Percentiles rank a stretch among this genome's conserved stretches.
Evolutionary conservation across 2,888 invertebrate species (phyloP).

Genomic region (Ichneumon xanthorius): DNA sequence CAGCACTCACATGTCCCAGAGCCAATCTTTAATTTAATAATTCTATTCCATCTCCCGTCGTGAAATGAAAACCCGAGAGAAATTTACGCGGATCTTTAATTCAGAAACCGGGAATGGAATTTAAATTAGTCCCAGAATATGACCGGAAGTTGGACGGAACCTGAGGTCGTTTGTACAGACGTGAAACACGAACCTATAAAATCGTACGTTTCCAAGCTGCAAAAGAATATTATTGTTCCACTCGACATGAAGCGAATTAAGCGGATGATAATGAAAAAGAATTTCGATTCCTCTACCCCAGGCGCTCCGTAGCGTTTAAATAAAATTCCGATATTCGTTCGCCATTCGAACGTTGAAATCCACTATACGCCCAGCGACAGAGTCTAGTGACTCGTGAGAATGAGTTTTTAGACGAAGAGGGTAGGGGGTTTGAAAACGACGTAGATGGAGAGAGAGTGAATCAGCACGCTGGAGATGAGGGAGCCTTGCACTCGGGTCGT

Average conservation of each 20-base stretch:
- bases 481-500: constrained; percentile 82
- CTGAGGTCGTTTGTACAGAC: background rate
- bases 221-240: background rate
- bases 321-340: constrained; percentile 37
- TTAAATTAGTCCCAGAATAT: constrained; percentile 53
- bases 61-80: constrained; percentile 22
- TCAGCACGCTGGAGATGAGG: constrained; percentile 76
- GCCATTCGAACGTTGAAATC: constrained; percentile 51
- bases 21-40: constrained; percentile 63
- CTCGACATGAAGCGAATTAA: background rate
- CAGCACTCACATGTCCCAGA: constrained; percentile 25
- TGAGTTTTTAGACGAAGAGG: constrained; percentile 56
- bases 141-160: background rate
- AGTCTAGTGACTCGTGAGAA: constrained; percentile 56
- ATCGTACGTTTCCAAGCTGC: background rate
- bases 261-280: constrained; percentile 1
- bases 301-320: constrained; percentile 1
- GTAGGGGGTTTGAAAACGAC: constrained; percentile 45
- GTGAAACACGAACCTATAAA: background rate
- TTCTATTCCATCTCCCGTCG: constrained; percentile 55
- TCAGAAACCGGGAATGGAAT: constrained; percentile 45
- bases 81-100: constrained; percentile 44
- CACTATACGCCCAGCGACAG: constrained; percentile 22
- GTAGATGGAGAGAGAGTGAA: constrained; percentile 72
- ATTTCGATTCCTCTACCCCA: background rate